phyloP scores from a whole-genome alignment of 2,888 invertebrate species.

The Lasioglossum oenotherae region DNA sequence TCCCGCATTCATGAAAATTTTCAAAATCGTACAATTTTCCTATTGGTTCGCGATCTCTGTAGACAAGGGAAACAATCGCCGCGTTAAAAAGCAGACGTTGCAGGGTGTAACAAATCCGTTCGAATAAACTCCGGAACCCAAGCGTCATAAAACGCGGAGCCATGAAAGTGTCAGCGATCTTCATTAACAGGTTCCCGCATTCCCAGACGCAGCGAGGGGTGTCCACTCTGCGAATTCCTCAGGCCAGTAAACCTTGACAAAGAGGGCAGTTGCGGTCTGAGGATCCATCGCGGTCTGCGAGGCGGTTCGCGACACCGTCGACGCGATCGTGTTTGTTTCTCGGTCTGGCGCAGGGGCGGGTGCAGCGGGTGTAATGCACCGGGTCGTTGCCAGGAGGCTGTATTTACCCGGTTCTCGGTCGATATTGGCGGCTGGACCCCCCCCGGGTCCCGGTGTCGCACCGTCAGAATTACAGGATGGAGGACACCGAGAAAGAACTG shows the following conservation, averaged over 20 bases:
- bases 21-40: too few species aligned
- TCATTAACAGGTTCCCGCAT: slow-evolving; percentile 6
- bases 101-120: background rate
- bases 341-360: slow-evolving; percentile 42
- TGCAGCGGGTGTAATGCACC: slow-evolving; percentile 57
- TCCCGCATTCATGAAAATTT: too few species aligned
- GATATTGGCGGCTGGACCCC: slow-evolving; percentile 59
- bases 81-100: background rate
- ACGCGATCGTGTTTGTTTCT: slow-evolving; percentile 60
- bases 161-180: background rate
- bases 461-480: slow-evolving; percentile 55
- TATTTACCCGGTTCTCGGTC: slow-evolving; percentile 71
- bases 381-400: slow-evolving; percentile 41
- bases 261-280: slow-evolving; percentile 34
- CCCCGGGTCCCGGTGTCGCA: slow-evolving; percentile 56
- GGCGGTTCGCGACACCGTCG: slow-evolving; percentile 25
- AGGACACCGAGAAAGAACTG: slow-evolving; percentile 37
- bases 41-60: too few species aligned
- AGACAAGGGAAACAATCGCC: too few species aligned
- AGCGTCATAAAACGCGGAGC: background rate
- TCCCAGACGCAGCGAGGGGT: slow-evolving; percentile 12
- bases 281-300: slow-evolving; percentile 49
- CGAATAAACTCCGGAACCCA: background rate
- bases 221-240: slow-evolving; percentile 14
- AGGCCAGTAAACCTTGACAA: slow-evolving; percentile 29